Conservation (phyloP, 2,888 invertebrate species). For the Serripes groenlandicus region DNA sequence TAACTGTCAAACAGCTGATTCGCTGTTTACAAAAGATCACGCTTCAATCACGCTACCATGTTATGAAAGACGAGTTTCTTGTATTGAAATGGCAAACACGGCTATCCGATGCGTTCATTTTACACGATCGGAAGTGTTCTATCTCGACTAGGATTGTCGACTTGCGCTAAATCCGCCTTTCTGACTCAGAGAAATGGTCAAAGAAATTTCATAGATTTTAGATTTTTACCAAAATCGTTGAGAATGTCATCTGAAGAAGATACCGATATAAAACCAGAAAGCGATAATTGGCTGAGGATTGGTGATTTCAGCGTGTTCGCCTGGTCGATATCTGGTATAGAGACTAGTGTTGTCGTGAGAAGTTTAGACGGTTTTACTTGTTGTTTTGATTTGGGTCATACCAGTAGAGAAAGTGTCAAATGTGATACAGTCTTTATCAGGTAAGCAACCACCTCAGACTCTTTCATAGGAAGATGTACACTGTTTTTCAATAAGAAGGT, state of each 20-base stretch:
- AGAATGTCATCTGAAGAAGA: neutral
- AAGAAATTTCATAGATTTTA: neutral
- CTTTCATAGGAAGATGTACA: too few species aligned
- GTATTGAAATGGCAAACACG: neutral
- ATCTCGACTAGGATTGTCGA: neutral
- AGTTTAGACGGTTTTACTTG: slow-evolving; percentile 45
- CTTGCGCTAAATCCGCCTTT: neutral
- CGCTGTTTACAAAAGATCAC: neutral
- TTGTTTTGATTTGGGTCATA: slow-evolving; percentile 63
- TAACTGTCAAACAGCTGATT: slow-evolving; percentile 4
- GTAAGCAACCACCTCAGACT: too few species aligned
- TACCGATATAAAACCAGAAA: neutral
- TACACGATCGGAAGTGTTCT: neutral
- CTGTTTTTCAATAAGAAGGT: too few species aligned
- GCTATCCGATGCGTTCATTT: slow-evolving; percentile 2
- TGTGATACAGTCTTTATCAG: slow-evolving; percentile 61
- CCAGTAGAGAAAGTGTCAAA: slow-evolving; percentile 44
- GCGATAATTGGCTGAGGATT: slow-evolving; percentile 43
- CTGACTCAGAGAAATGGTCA: neutral
- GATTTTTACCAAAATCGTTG: neutral
- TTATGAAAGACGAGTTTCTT: neutral
- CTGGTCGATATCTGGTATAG: slow-evolving; percentile 82
- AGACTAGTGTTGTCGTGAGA: slow-evolving; percentile 78
- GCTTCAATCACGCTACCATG: neutral
- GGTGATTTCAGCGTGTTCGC: slow-evolving; percentile 74